phyloP scores from a whole-genome alignment of 1,140 invertebrate species.

The Medauroidea extradentata region DNA sequence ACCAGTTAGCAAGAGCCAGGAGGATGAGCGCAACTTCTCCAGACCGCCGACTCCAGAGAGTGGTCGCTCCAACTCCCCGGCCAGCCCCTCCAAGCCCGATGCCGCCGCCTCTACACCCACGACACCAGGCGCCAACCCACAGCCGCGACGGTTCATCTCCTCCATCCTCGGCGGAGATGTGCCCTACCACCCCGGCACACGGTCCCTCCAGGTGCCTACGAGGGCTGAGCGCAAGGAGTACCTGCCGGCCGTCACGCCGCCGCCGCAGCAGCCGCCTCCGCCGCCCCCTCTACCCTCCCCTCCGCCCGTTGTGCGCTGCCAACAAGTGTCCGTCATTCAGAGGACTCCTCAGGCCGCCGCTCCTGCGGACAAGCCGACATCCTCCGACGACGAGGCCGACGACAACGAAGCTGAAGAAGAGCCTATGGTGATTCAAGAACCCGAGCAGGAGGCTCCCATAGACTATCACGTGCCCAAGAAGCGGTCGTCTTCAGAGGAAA shows the following conservation, averaged over 20 bases:
- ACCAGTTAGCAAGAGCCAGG: too few species aligned
- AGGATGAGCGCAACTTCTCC: neutral
- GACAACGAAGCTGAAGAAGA: slow-evolving; percentile 46
- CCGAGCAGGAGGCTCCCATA: slow-evolving; percentile 75
- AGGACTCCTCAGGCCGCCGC: slow-evolving; percentile 56
- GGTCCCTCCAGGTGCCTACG: slow-evolving; percentile 56
- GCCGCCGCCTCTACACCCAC: slow-evolving; percentile 2
- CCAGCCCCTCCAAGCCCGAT: neutral
- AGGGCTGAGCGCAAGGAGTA: slow-evolving; percentile 75
- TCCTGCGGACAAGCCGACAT: slow-evolving; percentile 27
- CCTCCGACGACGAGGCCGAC: slow-evolving; percentile 47
- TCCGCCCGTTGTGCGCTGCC: slow-evolving; percentile 18
- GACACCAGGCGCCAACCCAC: neutral
- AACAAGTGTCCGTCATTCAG: slow-evolving; percentile 68
- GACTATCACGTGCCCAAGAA: slow-evolving; percentile 82
- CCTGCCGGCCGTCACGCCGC: slow-evolving; percentile 47
- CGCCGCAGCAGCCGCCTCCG: slow-evolving; percentile 6
- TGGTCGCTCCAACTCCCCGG: slow-evolving; percentile 7
- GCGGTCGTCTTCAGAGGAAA: slow-evolving; percentile 29
- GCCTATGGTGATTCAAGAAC: slow-evolving; percentile 28
- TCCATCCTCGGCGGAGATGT: slow-evolving; percentile 70
- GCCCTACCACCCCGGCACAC: slow-evolving; percentile 47
- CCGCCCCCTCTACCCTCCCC: slow-evolving; percentile 8
- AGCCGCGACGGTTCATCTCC: slow-evolving; percentile 62
- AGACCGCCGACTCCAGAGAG: slow-evolving; percentile 10